Base-by-base conservation (phyloP, 64 coral and sea anemone genomes). In the Porites australiensis region DNA sequence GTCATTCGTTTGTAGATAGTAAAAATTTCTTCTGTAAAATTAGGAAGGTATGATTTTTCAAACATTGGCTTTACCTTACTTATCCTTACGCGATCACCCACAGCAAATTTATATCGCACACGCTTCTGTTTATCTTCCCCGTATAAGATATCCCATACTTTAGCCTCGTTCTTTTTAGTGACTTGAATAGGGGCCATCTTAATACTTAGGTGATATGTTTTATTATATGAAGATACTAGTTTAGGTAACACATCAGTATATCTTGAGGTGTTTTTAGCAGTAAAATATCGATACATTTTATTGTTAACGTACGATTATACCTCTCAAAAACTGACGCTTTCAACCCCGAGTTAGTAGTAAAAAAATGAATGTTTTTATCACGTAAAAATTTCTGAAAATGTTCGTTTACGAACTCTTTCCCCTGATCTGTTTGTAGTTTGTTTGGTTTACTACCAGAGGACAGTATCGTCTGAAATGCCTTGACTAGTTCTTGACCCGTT, bases 361-460 rank as follows among this genome's bases (percentile, higher is more conserved):
- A 68, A 68, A 68, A 68, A 3, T 20, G 18, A 20, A 68, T 68
- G 15, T 68, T 68, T n/a, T 68, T 68, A 4, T 68, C 65, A 20
- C 65, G 65, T 7, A 55, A 11, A 55, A 55, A 55, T 55, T 68
- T 68, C 48, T 75, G 46, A 13, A 88, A 47, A 0, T n/a, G 16
- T 6, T 20, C 69, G 18, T 88, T 88, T 13, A 74, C 23, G 19
- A 88, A 88, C 61, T 88, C 68, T 4, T 68, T 88, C 2, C 86
- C 86, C 13, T 75, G 45, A 52, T 88, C 86, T 44, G 86, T 74
- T 51, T 88, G 86, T 0, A 88, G 51, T 2, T 45, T 57, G 7
- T 3, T 1, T 11, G 86, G 68, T 55, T 58, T n/a, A 2, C 86
- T 19, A 1, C 69, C 69, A 73, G 8, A 68, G 7, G 50, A 3